These are phyloP conservation scores for Neopelma chrysocephalum DNA, from an alignment of 2,797 vertebrate species.

Conservation along the genomic window DNA sequence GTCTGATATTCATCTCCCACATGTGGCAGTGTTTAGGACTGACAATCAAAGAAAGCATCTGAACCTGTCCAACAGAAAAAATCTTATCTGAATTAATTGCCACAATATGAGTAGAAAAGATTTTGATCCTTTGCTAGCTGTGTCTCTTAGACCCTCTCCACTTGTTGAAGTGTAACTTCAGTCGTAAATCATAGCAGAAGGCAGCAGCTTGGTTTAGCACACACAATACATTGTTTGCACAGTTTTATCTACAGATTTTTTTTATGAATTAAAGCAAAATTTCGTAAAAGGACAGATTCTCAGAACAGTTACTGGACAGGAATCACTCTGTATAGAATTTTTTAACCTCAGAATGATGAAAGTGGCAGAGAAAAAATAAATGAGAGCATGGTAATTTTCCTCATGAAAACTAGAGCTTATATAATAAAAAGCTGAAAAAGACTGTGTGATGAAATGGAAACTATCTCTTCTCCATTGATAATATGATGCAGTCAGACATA, in stretches of 20 bases:
- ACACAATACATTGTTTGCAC: neutral
- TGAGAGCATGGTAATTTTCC: neutral
- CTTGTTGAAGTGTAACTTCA: neutral
- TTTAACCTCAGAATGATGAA: neutral
- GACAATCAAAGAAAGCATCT: neutral
- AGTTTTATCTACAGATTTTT: neutral
- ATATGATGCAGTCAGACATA: neutral
- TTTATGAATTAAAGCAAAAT: neutral
- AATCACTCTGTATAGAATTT: neutral
- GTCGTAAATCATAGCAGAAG: neutral
- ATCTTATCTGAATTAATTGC: neutral
- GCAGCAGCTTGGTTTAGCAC: neutral
- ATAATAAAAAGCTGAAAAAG: neutral
- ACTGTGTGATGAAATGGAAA: neutral
- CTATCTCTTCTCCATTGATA: neutral
- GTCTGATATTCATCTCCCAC: neutral
- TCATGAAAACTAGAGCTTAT: neutral
- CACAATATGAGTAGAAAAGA: neutral
- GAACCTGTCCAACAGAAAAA: neutral
- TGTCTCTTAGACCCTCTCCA: neutral
- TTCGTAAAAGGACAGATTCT: neutral
- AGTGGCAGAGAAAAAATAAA: slow-evolving; percentile 32
- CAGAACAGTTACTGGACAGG: neutral
- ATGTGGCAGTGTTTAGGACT: neutral
- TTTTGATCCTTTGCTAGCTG: neutral